A percentile compares a stretch with the other conserved stretches of the same genome.
Conservation (phyloP, 1,140 invertebrate genomes). For the Plutomurus gul region DNA sequence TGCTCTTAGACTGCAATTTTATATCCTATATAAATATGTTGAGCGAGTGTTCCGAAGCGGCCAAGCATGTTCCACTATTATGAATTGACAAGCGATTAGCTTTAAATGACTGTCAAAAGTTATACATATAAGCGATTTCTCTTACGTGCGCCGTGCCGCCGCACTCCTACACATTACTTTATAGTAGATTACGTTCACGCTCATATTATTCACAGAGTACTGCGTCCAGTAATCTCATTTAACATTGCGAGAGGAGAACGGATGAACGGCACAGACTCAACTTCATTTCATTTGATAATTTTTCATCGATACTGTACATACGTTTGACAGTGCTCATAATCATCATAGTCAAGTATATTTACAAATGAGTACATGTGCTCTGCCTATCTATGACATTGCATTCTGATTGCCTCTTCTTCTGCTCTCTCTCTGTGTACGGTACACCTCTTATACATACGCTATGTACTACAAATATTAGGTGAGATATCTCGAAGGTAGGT, state of each 20-base stretch:
- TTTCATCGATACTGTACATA: conserved; percentile 22
- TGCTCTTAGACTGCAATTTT: no score
- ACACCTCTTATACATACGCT: no score
- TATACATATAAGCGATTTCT: conserved; percentile 33
- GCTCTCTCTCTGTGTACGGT: no score
- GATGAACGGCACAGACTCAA: no score
- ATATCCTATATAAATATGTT: neutral
- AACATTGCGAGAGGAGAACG: neutral
- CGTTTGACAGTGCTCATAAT: conserved; percentile 19
- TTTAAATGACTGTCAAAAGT: conserved; percentile 45
- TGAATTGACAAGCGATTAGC: conserved; percentile 48
- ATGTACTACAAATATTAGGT: no score
- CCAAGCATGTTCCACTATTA: conserved; percentile 33
- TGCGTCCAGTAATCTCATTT: neutral
- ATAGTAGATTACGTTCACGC: conserved; percentile 1
- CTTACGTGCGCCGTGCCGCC: conserved; percentile 10
- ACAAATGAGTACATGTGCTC: neutral
- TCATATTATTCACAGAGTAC: neutral
- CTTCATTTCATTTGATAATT: conserved; percentile 26
- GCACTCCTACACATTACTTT: conserved; percentile 13
- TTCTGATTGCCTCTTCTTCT: no score
- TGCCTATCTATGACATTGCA: neutral
- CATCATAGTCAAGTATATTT: neutral
- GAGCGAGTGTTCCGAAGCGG: neutral
- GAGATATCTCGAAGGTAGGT: no score